phyloP scores from a whole-genome alignment of 2,113 vertebrate species.

The Egretta garzetta region DNA sequence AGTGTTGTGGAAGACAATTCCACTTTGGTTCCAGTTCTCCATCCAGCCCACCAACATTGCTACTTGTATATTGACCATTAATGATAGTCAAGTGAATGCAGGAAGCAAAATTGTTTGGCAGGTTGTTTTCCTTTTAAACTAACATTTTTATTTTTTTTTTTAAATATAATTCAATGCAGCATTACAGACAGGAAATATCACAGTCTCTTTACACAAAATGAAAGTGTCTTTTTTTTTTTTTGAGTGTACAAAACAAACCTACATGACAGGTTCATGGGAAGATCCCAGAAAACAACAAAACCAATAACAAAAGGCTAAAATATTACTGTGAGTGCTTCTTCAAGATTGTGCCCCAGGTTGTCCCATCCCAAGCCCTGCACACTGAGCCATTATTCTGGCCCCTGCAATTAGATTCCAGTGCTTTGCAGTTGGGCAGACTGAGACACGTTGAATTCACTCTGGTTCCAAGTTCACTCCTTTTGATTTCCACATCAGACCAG shows the following conservation, averaged over 20 bases:
- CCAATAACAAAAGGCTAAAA: not conserved
- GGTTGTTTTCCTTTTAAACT: not conserved
- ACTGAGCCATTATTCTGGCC: not conserved
- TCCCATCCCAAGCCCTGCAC: constrained; percentile 26
- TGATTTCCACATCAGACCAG: not conserved
- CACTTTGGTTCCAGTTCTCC: not conserved
- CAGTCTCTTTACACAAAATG: not conserved
- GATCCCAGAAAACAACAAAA: not conserved
- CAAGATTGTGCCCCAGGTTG: not conserved
- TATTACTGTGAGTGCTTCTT: not conserved
- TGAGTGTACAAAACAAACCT: not conserved
- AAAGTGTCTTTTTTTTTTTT: not conserved
- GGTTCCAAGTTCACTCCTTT: not conserved
- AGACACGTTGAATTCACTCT: not conserved
- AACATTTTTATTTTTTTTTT: not conserved
- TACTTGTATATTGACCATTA: not conserved
- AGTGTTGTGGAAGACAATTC: not conserved
- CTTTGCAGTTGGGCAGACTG: constrained; percentile 22
- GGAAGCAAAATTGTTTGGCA: not conserved
- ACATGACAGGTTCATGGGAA: not conserved
- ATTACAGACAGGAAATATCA: constrained; percentile 8
- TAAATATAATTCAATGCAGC: not conserved
- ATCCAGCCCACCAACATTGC: not conserved
- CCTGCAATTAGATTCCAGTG: constrained; percentile 20
- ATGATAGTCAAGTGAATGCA: not conserved